phyloP scores from a whole-genome alignment of 2,113 vertebrate species.

The Capreolus pygargus region DNA sequence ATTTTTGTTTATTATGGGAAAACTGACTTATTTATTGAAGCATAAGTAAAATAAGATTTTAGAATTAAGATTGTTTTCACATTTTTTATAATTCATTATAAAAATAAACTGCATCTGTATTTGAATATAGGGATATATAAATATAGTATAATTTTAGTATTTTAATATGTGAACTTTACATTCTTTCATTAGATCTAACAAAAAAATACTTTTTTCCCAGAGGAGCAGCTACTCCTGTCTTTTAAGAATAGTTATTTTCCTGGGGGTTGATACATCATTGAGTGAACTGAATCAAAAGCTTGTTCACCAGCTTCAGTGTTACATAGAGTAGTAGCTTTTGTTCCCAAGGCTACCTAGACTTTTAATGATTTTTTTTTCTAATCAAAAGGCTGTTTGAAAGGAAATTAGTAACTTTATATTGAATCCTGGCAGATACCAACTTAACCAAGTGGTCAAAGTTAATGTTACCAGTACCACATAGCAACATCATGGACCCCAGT shows the following conservation, averaged over 20 bases:
- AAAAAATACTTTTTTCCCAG: not conserved
- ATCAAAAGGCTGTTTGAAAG: not conserved
- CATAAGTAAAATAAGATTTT: not conserved
- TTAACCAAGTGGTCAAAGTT: not conserved
- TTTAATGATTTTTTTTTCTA: conserved; percentile 3
- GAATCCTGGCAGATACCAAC: not conserved
- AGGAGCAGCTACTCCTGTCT: not conserved
- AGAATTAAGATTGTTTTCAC: not conserved
- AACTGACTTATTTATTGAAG: not conserved
- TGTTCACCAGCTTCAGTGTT: not conserved
- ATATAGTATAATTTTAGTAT: not conserved
- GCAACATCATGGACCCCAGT: not conserved
- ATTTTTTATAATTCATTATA: conserved; percentile 3
- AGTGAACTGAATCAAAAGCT: not conserved
- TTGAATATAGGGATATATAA: not conserved
- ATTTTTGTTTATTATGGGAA: not conserved
- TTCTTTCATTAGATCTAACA: not conserved
- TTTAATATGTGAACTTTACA: not conserved
- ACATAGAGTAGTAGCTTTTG: not conserved
- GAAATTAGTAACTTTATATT: conserved; percentile 18
- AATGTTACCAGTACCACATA: not conserved
- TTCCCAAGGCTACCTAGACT: not conserved
- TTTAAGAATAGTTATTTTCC: not conserved
- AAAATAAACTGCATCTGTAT: not conserved
- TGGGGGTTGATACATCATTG: not conserved